Percentiles rank a stretch among this genome's conserved stretches.
phyloP scores from a whole-genome alignment of 2,888 invertebrate species.

The Spisula solida region DNA sequence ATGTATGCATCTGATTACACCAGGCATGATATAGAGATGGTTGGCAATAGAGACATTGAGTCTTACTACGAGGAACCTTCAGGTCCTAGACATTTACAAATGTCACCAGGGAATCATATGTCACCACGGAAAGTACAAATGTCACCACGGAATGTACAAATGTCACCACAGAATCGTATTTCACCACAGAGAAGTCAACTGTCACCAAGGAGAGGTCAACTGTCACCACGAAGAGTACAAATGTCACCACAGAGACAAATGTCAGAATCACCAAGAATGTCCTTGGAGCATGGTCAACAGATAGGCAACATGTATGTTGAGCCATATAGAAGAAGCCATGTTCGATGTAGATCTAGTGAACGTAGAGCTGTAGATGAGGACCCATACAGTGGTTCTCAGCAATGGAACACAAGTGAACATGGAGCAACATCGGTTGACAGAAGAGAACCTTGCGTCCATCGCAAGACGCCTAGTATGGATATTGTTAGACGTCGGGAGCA shows the following conservation, averaged over 20 bases:
- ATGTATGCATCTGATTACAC: not conserved
- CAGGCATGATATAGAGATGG: not conserved
- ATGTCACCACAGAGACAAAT: not conserved
- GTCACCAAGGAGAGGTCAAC: not conserved
- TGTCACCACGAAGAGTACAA: not conserved
- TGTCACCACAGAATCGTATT: too few species aligned
- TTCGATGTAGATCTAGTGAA: not conserved
- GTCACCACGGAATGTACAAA: not conserved
- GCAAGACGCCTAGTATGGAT: not conserved
- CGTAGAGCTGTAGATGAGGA: not conserved
- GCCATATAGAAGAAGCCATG: not conserved
- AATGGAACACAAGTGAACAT: not conserved
- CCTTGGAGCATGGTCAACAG: not conserved
- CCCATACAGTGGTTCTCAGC: not conserved
- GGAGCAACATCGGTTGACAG: not conserved
- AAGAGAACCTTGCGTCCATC: not conserved
- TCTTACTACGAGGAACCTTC: not conserved
- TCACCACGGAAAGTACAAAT: not conserved
- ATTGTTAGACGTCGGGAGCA: not conserved
- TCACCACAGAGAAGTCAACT: not conserved
- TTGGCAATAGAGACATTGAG: not conserved
- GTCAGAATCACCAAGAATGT: not conserved
- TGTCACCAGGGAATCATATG: not conserved
- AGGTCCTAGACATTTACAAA: not conserved
- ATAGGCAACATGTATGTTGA: not conserved